These are phyloP conservation scores for Atrina japonica DNA, from an alignment of 2,888 invertebrate genomes.

Conservation along the genomic window DNA sequence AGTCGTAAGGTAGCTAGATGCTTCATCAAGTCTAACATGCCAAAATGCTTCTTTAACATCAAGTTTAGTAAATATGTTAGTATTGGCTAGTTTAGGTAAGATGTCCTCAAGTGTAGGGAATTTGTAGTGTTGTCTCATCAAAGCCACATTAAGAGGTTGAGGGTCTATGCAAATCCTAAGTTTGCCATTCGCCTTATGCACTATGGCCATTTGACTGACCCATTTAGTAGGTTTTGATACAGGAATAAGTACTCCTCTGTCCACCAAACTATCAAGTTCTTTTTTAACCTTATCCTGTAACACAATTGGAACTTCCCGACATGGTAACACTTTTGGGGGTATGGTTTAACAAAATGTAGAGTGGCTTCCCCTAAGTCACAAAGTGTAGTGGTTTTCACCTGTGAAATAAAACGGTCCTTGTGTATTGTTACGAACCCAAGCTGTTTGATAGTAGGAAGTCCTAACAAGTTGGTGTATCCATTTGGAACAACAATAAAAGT, in stretches of 20 bases:
- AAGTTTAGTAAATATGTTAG: conserved; percentile 56
- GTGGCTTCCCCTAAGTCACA: conserved; percentile 19
- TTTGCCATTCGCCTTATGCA: no score
- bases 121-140: no score
- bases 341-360: conserved; percentile 16
- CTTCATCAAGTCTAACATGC: no score
- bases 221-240: conserved; percentile 40
- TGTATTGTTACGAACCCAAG: conserved; percentile 9
- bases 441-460: no score
- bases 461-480: no score
- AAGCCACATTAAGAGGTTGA: no score
- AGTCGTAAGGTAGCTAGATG: conserved; percentile 54
- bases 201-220: no score
- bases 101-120: conserved; percentile 51
- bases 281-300: conserved; percentile 22
- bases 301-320: conserved; percentile 27
- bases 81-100: conserved; percentile 49
- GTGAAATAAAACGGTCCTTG: no score
- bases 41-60: no score
- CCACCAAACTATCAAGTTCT: no score
- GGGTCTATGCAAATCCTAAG: no score
- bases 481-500: no score
- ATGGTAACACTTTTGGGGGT: conserved; percentile 15
- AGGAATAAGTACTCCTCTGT: conserved; percentile 28
- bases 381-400: neutral